Percentiles rank a stretch among this genome's conserved stretches.
Conservation (phyloP, 2,888 invertebrate genomes). For the Dasysyrphus albostriatus region DNA sequence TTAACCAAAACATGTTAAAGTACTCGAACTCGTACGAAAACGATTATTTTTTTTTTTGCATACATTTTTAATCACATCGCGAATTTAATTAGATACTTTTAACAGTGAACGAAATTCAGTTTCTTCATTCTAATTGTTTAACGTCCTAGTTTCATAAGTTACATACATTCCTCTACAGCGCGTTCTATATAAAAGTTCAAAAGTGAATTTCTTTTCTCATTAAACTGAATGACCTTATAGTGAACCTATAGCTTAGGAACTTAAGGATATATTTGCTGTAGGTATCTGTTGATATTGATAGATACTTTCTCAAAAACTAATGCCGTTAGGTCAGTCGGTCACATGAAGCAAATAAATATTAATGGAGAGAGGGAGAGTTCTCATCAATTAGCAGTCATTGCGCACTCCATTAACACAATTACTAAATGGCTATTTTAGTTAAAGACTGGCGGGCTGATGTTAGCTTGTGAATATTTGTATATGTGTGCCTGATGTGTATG, state of each 20-base stretch:
- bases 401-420: conserved; percentile 71
- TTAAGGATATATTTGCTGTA: conserved; percentile 3
- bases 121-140: conserved; percentile 12
- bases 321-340: conserved; percentile 45
- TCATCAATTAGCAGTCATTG: conserved; percentile 71
- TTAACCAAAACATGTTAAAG: background rate
- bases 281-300: background rate
- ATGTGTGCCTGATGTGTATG: background rate
- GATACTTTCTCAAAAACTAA: conserved; percentile 13
- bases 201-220: conserved; percentile 27
- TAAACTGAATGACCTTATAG: conserved; percentile 27
- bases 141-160: conserved; percentile 37
- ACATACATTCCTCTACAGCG: conserved; percentile 12
- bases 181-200: background rate
- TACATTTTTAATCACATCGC: conserved; percentile 16
- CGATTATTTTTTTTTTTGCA: background rate
- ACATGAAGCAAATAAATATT: conserved; percentile 69
- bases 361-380: conserved; percentile 61
- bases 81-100: conserved; percentile 61
- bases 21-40: background rate
- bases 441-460: conserved; percentile 31
- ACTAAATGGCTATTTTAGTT: conserved; percentile 66
- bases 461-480: conserved; percentile 2
- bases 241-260: background rate
- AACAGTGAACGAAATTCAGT: conserved; percentile 49